Conservation (phyloP, 2,888 invertebrate species). For the Imbricaverruca yamaguchii region DNA sequence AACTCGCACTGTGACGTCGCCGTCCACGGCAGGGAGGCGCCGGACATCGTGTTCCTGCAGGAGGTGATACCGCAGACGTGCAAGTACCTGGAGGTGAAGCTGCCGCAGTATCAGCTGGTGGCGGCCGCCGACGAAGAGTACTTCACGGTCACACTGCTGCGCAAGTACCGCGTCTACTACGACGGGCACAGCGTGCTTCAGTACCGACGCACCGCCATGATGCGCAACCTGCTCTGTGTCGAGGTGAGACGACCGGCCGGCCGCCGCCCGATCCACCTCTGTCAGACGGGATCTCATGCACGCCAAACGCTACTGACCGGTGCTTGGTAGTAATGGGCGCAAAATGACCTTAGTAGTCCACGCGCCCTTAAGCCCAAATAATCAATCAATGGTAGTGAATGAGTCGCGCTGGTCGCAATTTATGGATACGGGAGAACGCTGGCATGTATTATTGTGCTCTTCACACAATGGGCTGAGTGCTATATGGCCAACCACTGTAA, state of each 20-base stretch:
- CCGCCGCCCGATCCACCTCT: no score
- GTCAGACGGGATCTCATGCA: no score
- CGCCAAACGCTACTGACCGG: no score
- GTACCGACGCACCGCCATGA: slow-evolving; percentile 47
- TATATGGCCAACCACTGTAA: no score
- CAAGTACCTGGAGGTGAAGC: slow-evolving; percentile 41
- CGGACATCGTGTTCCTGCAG: slow-evolving; percentile 52
- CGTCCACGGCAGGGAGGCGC: slow-evolving; percentile 44
- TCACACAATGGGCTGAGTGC: no score
- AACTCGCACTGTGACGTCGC: not conserved
- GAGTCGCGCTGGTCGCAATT: no score
- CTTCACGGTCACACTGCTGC: slow-evolving; percentile 45
- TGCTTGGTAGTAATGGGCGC: no score
- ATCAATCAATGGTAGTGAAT: no score
- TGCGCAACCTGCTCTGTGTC: slow-evolving; percentile 46
- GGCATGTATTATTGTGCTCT: no score
- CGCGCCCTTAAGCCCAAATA: no score
- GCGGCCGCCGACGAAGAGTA: slow-evolving; percentile 41
- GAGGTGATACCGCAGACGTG: slow-evolving; percentile 48
- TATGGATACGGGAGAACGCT: no score
- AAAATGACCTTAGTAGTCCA: no score
- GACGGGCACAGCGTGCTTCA: slow-evolving; percentile 44
- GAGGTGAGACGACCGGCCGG: slow-evolving; percentile 40
- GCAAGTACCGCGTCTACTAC: slow-evolving; percentile 41
- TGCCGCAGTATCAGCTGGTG: slow-evolving; percentile 44